phyloP scores from a whole-genome alignment of 2,113 vertebrate genomes.

The Lepidothrix coronata region DNA sequence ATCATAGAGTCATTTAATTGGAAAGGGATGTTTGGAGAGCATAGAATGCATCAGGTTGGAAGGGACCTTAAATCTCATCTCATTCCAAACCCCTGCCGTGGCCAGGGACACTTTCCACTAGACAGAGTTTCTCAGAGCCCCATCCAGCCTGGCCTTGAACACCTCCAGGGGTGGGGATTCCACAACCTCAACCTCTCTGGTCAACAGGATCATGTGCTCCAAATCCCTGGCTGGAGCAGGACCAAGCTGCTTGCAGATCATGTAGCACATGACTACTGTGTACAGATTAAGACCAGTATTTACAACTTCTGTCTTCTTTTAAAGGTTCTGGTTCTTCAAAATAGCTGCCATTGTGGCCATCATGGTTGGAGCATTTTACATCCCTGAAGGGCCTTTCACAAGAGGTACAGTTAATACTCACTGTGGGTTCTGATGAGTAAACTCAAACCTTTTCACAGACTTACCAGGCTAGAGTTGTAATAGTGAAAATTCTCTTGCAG shows the following conservation, averaged over 20 bases:
- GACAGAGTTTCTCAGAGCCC: neutral
- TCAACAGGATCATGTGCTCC: neutral
- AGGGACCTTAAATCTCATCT: neutral
- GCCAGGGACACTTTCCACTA: neutral
- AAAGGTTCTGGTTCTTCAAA: slow-evolving; percentile 97
- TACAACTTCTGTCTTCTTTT: slow-evolving; percentile 29
- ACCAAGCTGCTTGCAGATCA: neutral
- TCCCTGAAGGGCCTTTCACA: slow-evolving; percentile 88
- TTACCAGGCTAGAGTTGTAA: neutral
- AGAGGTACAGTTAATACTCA: slow-evolving; percentile 74
- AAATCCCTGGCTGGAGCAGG: neutral
- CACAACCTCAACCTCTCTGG: neutral
- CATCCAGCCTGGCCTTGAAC: neutral
- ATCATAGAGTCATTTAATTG: neutral
- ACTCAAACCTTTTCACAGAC: neutral
- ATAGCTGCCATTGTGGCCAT: slow-evolving; percentile 84
- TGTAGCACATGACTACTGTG: neutral
- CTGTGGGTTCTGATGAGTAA: neutral
- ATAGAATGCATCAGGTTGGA: neutral
- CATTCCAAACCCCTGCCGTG: neutral
- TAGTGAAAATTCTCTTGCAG: neutral
- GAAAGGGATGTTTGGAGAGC: neutral
- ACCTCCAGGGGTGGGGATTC: neutral
- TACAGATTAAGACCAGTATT: neutral
- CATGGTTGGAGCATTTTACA: slow-evolving; percentile 91